These are phyloP conservation scores for Oreotragus oreotragus DNA, from an alignment of 2,113 vertebrate genomes.

Conservation along the genomic window DNA sequence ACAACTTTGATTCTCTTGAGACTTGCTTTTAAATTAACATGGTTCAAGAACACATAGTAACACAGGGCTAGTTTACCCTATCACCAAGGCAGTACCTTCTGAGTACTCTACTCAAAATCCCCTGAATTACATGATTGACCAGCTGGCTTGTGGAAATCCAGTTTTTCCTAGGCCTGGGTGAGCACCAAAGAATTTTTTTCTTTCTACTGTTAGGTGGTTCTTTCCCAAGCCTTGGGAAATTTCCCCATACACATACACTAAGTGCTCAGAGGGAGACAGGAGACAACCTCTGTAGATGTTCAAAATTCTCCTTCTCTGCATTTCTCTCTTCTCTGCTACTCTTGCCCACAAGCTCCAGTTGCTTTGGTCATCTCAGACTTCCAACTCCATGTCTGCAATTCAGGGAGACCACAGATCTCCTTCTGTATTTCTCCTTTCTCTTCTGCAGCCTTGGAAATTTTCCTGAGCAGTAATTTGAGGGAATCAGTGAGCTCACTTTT, in stretches of 20 bases:
- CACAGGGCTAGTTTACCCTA: background rate
- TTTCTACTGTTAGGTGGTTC: background rate
- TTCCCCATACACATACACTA: background rate
- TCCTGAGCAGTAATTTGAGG: background rate
- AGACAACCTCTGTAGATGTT: accelerated
- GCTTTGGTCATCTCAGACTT: background rate
- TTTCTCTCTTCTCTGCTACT: background rate
- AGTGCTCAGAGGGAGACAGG: background rate
- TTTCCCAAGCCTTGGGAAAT: background rate
- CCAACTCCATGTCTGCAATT: background rate
- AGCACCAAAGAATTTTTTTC: background rate
- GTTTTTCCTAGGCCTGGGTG: background rate
- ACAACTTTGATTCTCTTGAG: background rate
- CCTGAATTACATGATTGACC: background rate
- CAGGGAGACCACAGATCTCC: too few species aligned
- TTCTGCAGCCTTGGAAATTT: background rate
- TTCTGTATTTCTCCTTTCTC: background rate
- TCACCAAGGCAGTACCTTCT: background rate
- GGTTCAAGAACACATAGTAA: background rate
- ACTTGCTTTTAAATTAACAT: background rate
- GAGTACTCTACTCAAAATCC: background rate
- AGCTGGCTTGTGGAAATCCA: background rate
- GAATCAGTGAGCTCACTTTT: background rate
- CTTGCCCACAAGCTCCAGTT: background rate
- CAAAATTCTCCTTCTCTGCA: background rate